Evolutionary conservation across 2,113 vertebrate genomes (phyloP).

Genomic region (Antigone vipio): DNA sequence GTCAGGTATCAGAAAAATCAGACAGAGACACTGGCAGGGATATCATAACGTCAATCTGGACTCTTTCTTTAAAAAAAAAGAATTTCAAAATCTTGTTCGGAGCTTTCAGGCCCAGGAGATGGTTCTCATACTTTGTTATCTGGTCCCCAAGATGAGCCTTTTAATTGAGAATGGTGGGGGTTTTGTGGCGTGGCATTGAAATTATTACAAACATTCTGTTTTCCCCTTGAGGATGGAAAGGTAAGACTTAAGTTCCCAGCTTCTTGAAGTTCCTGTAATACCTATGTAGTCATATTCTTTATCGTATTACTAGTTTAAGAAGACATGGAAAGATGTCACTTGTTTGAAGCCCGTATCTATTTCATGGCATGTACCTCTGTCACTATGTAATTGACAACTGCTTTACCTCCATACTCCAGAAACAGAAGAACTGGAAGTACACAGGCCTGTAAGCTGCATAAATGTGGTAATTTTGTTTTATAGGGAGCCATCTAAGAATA

Average conservation of each 20-base stretch:
- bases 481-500: neutral
- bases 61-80: neutral
- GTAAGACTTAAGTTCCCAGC: neutral
- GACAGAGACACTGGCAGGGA: neutral
- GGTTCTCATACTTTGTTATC: neutral
- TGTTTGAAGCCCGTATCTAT: neutral
- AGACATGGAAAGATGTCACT: neutral
- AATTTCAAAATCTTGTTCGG: neutral
- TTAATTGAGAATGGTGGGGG: neutral
- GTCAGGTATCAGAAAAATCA: neutral
- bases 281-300: neutral
- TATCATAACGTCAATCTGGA: neutral
- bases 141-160: neutral
- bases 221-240: neutral
- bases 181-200: neutral
- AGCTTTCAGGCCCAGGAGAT: neutral
- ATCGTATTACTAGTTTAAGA: neutral
- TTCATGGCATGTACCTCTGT: neutral
- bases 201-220: neutral
- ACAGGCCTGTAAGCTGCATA: neutral
- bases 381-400: neutral
- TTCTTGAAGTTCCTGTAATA: constrained; percentile 2
- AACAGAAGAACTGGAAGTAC: neutral
- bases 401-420: neutral
- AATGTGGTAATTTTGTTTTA: neutral